A percentile compares a stretch with the other conserved stretches of the same genome.
Evolutionary conservation across 2,888 invertebrate genomes (phyloP).

Genomic region (Pandemis corylana): DNA sequence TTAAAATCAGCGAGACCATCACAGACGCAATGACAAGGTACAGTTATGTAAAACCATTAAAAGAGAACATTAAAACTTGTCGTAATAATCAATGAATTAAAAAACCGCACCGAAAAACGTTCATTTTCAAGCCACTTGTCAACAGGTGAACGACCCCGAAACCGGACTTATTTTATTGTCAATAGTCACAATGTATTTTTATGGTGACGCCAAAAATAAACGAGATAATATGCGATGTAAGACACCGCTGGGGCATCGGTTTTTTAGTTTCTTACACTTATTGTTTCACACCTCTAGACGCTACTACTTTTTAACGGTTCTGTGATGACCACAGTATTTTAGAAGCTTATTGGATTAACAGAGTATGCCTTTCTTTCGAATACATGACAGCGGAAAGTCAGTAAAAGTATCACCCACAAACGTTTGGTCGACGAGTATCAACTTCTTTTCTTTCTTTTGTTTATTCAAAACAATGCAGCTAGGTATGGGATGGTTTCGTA

Average conservation of each 20-base stretch:
- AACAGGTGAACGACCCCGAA: conserved; percentile 38
- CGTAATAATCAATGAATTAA: conserved; percentile 40
- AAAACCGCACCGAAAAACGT: conserved; percentile 29
- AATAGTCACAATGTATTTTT: conserved; percentile 45
- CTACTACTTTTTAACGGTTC: conserved; percentile 9
- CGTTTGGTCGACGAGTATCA: too few relatives aligned
- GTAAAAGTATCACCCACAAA: background rate
- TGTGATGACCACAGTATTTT: background rate
- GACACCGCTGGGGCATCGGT: background rate
- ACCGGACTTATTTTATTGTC: conserved; percentile 43
- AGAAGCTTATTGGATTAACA: background rate
- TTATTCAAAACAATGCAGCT: too few relatives aligned
- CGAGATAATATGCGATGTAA: conserved; percentile 16
- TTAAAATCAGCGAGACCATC: conserved; percentile 2
- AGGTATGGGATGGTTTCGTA: too few relatives aligned
- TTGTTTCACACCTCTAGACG: conserved; percentile 14
- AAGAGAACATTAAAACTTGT: conserved; percentile 29
- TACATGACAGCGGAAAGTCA: background rate
- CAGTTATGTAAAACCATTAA: conserved; percentile 38
- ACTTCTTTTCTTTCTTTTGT: too few relatives aligned
- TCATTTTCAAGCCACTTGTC: conserved; percentile 32
- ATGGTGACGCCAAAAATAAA: conserved; percentile 34
- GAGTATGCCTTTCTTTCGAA: background rate
- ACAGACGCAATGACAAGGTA: conserved; percentile 12
- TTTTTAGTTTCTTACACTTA: conserved; percentile 11